A percentile compares a stretch with the other conserved stretches of the same genome.
Conservation (phyloP, 1,140 invertebrate species). For the Drosophila nigromelanica region DNA sequence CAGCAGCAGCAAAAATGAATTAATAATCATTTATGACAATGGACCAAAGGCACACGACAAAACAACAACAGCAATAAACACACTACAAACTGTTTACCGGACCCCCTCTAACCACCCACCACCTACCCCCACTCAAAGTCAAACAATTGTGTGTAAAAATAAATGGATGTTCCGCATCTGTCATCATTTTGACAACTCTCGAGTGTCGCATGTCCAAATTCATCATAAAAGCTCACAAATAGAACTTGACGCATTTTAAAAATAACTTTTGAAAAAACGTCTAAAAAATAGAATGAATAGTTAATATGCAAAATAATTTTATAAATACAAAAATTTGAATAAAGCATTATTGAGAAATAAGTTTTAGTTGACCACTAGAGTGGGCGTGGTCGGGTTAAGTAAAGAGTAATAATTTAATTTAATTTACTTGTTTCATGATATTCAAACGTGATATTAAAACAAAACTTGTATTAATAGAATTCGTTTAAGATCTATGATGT, state of each 20-base stretch:
- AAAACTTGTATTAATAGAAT: too few relatives aligned
- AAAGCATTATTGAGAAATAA: background rate
- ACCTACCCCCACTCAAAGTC: background rate
- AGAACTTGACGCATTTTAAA: constrained; percentile 34
- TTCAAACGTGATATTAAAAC: too few relatives aligned
- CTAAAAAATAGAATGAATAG: constrained; percentile 3
- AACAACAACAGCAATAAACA: constrained; percentile 24
- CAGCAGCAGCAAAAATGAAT: constrained; percentile 49
- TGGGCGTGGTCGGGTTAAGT: background rate
- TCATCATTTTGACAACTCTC: constrained; percentile 54
- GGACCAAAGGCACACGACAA: constrained; percentile 69
- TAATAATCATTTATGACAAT: constrained; percentile 67
- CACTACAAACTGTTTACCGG: constrained; percentile 11
- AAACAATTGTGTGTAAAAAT: constrained; percentile 32
- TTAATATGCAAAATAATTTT: background rate
- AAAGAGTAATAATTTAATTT: too few relatives aligned
- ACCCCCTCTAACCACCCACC: background rate
- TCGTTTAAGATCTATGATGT: too few relatives aligned
- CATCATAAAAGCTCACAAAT: constrained; percentile 34
- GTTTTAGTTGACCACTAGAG: background rate
- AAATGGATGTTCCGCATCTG: constrained; percentile 66
- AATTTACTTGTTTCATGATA: too few relatives aligned
- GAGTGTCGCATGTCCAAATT: constrained; percentile 54
- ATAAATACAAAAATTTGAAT: background rate
- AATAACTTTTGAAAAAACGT: constrained; percentile 4